Evolutionary conservation across 2,888 invertebrate genomes (phyloP), one percentile per base, ranked within the genome.

Genomic region (Euplagia quadripunctaria): DNA sequence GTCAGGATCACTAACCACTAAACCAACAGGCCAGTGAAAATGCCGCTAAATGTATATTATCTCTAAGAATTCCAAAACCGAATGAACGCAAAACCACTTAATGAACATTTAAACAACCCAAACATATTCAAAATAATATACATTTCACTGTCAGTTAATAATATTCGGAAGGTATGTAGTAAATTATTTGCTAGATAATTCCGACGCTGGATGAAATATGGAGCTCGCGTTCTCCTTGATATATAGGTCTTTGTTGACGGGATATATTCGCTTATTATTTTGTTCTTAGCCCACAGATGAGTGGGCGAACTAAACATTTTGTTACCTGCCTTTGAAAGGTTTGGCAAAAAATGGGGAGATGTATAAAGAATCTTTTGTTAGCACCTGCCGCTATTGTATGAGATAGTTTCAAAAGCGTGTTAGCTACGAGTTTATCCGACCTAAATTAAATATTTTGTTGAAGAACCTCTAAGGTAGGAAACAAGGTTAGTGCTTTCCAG

Each of bases 131-230:
- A 75, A 78, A 72, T 80, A 74, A 76, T 81, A 77, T 75, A 69
- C 79, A 81, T 80, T 79, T 72, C 68, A 43, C 42, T 73, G 70
- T 72, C 68, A 77, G 73, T 71, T 76, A 80, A 70, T 73, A 71
- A 73, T 76, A 70, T 72, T 70, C 52, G 43, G 61, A 58, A 64
- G 66, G 42, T 74, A 61, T 61, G 61, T 31, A 71, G 76, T 82
- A 76, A 82, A 82, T 83, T 83, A 80, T 79, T 79, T 72, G 58
- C 64, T 61, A 79, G 82, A 83, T 83, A 83, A 83, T 83, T 80
- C 79, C 74, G 78, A 68, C 72, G 70, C 63, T 73, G 55, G 20
- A 75, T 83, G 83, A 83, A 75, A 76, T 79, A 82, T 84, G 63
- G 67, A 58, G 65, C 72, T 76, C 72, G 42, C 71, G 51, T 66